Conservation (phyloP, 2,888 invertebrate species). For the Pterobdella sp. region DNA sequence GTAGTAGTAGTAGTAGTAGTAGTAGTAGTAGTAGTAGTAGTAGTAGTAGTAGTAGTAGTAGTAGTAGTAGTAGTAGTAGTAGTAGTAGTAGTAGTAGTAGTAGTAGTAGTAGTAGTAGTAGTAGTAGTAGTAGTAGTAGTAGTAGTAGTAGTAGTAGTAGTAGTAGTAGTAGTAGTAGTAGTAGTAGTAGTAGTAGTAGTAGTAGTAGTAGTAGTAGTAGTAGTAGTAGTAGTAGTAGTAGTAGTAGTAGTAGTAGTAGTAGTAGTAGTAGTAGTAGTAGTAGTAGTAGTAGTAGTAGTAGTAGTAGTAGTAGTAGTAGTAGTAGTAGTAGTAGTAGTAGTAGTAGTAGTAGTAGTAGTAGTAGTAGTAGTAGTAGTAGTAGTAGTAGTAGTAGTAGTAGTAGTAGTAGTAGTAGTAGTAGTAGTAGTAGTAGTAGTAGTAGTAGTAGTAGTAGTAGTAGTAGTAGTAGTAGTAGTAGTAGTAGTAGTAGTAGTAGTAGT, state of each 20-base stretch:
- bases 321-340: slow-evolving; percentile 20
- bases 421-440: slow-evolving; percentile 20
- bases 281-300: slow-evolving; percentile 17
- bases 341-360: slow-evolving; percentile 20
- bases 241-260: slow-evolving; percentile 20
- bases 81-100: slow-evolving; percentile 20
- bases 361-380: slow-evolving; percentile 20
- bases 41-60: slow-evolving; percentile 20
- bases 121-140: slow-evolving; percentile 17
- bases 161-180: slow-evolving; percentile 20
- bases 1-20: slow-evolving; percentile 20
- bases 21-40: slow-evolving; percentile 20
- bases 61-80: slow-evolving; percentile 20
- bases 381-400: slow-evolving; percentile 20
- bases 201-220: slow-evolving; percentile 20
- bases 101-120: slow-evolving; percentile 20
- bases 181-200: slow-evolving; percentile 20
- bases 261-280: slow-evolving; percentile 20
- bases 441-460: slow-evolving; percentile 17
- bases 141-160: slow-evolving; percentile 18
- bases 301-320: slow-evolving; percentile 18
- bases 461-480: slow-evolving; percentile 20
- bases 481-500: slow-evolving; percentile 27
- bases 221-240: slow-evolving; percentile 20
- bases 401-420: slow-evolving; percentile 20